Percentiles rank a stretch among this genome's conserved stretches.
Conservation (phyloP, 2,888 invertebrate genomes). For the Noctua janthe region DNA sequence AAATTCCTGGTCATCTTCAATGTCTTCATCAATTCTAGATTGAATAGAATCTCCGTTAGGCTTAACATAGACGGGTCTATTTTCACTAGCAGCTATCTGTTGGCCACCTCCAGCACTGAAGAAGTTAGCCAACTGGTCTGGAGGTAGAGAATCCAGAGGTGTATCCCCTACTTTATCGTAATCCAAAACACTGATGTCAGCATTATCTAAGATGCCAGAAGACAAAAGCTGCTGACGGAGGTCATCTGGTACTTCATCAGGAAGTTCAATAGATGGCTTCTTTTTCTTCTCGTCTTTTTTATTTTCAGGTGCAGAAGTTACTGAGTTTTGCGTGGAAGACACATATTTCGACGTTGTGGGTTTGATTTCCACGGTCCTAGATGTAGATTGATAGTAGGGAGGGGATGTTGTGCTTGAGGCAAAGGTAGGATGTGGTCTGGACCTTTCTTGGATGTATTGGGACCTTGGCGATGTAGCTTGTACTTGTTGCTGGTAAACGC, state of each 20-base stretch:
- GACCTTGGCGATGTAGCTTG: conserved; percentile 81
- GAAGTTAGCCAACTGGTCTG: conserved; percentile 96
- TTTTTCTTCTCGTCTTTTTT: conserved; percentile 90
- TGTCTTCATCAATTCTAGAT: conserved; percentile 85
- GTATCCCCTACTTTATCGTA: conserved; percentile 97
- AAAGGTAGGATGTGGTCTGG: conserved; percentile 78
- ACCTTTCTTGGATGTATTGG: conserved; percentile 85
- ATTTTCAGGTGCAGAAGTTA: conserved; percentile 83
- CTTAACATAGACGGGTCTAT: conserved; percentile 92
- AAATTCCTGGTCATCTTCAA: conserved; percentile 89
- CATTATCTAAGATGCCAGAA: conserved; percentile 96
- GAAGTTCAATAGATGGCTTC: conserved; percentile 91
- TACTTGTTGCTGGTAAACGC: conserved; percentile 77
- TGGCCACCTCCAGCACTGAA: conserved; percentile 95
- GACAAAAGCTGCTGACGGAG: conserved; percentile 95
- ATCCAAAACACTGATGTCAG: conserved; percentile 96
- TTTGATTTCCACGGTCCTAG: conserved; percentile 87
- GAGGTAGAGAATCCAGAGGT: conserved; percentile 95
- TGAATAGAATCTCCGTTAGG: conserved; percentile 91
- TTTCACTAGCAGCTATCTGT: conserved; percentile 93
- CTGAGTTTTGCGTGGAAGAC: conserved; percentile 87
- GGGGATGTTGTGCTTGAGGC: conserved; percentile 80
- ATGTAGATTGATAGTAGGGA: conserved; percentile 84
- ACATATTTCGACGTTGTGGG: conserved; percentile 88
- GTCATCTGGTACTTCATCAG: conserved; percentile 97